Conservation (phyloP, 2,888 invertebrate genomes). For the Epinotia nisella region DNA sequence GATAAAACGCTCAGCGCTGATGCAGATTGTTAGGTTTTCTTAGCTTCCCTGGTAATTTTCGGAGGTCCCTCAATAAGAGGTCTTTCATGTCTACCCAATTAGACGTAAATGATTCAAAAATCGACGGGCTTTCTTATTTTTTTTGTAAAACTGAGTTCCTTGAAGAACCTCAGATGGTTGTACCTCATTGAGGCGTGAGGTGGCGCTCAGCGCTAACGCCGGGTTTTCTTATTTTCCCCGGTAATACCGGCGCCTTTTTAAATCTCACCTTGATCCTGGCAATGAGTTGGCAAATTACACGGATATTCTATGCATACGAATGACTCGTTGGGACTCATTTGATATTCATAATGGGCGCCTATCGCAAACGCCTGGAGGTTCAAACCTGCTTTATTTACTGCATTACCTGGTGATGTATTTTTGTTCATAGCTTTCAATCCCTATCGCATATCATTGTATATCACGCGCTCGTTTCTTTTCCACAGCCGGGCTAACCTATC, state of each 20-base stretch:
- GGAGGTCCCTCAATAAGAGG: too few species aligned
- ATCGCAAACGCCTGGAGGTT: slow-evolving; percentile 43
- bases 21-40: too few species aligned
- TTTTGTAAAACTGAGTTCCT: background rate
- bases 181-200: slow-evolving; percentile 1
- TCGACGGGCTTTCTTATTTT: background rate
- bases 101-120: too few species aligned
- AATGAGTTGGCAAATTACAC: slow-evolving; percentile 71
- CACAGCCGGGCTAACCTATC: too few species aligned
- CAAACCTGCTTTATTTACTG: slow-evolving; percentile 43
- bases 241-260: slow-evolving; percentile 57
- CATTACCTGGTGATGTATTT: slow-evolving; percentile 22
- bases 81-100: too few species aligned
- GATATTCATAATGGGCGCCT: slow-evolving; percentile 48
- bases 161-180: background rate
- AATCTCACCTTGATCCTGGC: slow-evolving; percentile 69
- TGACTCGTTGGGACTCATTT: slow-evolving; percentile 53
- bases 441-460: too few species aligned
- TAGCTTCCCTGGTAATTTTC: too few species aligned
- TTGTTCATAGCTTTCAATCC: background rate
- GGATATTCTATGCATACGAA: slow-evolving; percentile 73
- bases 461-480: too few species aligned
- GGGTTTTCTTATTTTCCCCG: slow-evolving; percentile 51
- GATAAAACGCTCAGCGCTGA: too few species aligned
- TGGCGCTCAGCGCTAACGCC: background rate